Percentiles rank a stretch among this genome's conserved stretches.
Conservation (phyloP, 1,140 invertebrate genomes). For the Mercenaria mercenaria region DNA sequence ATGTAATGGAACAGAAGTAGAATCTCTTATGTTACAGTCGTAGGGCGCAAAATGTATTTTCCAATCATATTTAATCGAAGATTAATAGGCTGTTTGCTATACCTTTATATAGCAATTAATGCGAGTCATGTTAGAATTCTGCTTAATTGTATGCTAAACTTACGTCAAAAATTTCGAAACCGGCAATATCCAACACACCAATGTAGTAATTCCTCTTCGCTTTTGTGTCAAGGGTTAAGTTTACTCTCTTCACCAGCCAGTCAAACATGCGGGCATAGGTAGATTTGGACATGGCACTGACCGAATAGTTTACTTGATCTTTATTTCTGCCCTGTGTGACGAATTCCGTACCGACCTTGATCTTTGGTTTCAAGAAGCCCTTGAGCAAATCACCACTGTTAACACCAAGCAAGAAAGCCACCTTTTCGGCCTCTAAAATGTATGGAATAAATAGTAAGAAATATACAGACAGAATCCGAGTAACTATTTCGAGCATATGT, state of each 20-base stretch:
- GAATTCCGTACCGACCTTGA: slow-evolving; percentile 94
- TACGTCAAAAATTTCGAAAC: slow-evolving; percentile 99
- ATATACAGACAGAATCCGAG: no score
- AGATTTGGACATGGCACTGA: slow-evolving; percentile 98
- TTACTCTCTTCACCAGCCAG: slow-evolving; percentile 99
- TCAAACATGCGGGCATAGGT: slow-evolving; percentile 98
- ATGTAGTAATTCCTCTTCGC: slow-evolving; percentile 99
- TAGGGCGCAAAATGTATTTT: no score
- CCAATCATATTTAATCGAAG: no score
- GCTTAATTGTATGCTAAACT: no score
- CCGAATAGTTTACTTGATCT: slow-evolving; percentile 96
- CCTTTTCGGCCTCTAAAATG: slow-evolving; percentile 94
- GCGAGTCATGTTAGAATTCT: no score
- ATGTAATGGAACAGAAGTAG: no score
- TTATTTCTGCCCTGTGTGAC: slow-evolving; percentile 99
- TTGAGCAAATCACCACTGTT: slow-evolving; percentile 88
- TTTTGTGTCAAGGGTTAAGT: slow-evolving; percentile 98
- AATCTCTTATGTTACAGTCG: no score
- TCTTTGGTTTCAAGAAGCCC: slow-evolving; percentile 88
- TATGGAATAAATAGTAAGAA: neutral
- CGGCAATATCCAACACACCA: slow-evolving; percentile 99
- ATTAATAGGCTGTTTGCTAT: no score
- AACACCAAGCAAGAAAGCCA: slow-evolving; percentile 93
- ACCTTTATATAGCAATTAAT: no score
- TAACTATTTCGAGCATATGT: no score